phyloP scores from a whole-genome alignment of 2,797 vertebrate genomes.

The Mareca strepera region DNA sequence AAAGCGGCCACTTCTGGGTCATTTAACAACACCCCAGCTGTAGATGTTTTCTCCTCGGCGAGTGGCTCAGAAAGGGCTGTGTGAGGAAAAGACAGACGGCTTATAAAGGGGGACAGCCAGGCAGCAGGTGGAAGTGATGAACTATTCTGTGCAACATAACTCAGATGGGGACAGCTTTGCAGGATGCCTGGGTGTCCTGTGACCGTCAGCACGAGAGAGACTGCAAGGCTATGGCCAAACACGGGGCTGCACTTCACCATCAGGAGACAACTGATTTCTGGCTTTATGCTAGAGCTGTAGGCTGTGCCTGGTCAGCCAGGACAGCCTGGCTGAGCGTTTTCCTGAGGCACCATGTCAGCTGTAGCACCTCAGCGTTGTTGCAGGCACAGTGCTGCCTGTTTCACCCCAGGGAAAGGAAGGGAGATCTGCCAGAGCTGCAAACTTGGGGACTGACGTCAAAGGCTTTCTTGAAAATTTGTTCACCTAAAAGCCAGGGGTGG shows the following conservation, averaged over 20 bases:
- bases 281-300: neutral
- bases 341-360: neutral
- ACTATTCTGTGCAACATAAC: conserved; percentile 26
- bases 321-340: neutral
- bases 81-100: conserved; percentile 12
- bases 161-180: conserved; percentile 39
- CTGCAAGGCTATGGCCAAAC: neutral
- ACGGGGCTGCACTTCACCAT: neutral
- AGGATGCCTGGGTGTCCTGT: neutral
- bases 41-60: conserved; percentile 56
- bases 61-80: conserved; percentile 36
- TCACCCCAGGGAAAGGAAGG: neutral
- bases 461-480: neutral
- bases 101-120: conserved; percentile 10
- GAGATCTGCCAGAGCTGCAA: neutral
- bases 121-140: conserved; percentile 48
- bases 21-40: conserved; percentile 66
- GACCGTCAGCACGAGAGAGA: neutral
- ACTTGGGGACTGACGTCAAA: neutral
- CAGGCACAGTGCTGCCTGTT: neutral
- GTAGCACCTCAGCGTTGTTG: neutral
- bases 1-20: conserved; percentile 70
- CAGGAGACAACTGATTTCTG: neutral
- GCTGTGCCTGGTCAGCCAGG: neutral
- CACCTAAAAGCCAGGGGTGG: neutral